Evolutionary conservation across 2,888 invertebrate species (phyloP).

Genomic region (Oligia fasciuncula): DNA sequence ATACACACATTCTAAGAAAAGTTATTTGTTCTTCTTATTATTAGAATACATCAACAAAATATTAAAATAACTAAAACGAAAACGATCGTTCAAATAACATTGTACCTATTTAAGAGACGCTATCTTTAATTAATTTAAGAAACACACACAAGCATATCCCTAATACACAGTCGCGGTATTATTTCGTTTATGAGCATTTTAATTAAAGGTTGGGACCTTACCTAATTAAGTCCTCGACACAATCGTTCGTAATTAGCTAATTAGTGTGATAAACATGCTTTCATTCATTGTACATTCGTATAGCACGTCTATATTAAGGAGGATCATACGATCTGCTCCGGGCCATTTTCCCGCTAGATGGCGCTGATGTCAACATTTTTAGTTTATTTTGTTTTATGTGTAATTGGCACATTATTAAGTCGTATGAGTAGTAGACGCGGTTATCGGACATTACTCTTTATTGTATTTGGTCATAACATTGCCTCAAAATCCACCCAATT

Average conservation of each 20-base stretch:
- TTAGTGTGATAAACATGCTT: constrained; percentile 56
- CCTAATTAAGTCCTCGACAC: constrained; percentile 61
- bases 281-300: constrained; percentile 33
- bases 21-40: background rate
- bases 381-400: no score
- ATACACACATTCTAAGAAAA: background rate
- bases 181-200: constrained; percentile 55
- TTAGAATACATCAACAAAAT: background rate
- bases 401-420: no score
- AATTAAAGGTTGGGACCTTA: constrained; percentile 55
- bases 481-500: no score
- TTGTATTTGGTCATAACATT: no score
- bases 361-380: no score
- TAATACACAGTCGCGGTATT: constrained; percentile 31
- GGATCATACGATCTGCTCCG: no score
- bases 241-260: constrained; percentile 65
- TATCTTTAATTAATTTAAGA: constrained; percentile 24
- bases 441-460: no score
- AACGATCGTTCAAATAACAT: background rate
- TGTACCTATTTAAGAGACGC: background rate
- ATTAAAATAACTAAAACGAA: background rate
- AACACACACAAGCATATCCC: constrained; percentile 26
- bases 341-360: no score
- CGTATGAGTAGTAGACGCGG: no score
- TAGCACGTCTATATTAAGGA: constrained; percentile 19